Evolutionary conservation across 2,888 invertebrate genomes (phyloP).

Genomic region (Torymus texanus): DNA sequence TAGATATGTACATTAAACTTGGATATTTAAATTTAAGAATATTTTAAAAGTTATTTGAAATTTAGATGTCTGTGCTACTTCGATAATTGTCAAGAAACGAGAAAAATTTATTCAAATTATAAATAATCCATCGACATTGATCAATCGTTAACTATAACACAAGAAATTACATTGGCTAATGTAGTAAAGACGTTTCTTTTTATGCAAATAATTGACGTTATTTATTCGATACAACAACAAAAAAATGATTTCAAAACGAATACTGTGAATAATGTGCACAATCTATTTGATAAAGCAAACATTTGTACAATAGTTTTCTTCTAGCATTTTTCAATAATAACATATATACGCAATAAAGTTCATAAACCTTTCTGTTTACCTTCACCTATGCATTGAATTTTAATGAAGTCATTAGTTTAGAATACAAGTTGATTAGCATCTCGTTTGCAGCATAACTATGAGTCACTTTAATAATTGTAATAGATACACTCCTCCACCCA

Average conservation of each 20-base stretch:
- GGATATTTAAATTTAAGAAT: not conserved
- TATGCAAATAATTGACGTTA: too few species aligned
- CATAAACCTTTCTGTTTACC: slow-evolving; percentile 14
- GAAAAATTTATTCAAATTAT: slow-evolving; percentile 1
- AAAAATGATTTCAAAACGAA: not conserved
- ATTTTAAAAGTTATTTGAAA: not conserved
- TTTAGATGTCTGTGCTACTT: not conserved
- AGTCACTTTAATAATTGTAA: slow-evolving; percentile 21
- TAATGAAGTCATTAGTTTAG: slow-evolving; percentile 10
- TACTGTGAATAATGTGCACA: not conserved
- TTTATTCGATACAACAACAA: too few species aligned
- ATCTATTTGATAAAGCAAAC: not conserved
- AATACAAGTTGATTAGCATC: slow-evolving; percentile 22
- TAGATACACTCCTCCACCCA: not conserved
- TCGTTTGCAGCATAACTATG: not conserved
- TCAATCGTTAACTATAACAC: not conserved
- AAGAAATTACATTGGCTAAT: not conserved
- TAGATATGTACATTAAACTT: too few species aligned
- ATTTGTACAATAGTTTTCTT: not conserved
- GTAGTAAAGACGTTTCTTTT: too few species aligned
- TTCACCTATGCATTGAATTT: not conserved
- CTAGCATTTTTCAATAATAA: not conserved
- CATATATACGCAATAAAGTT: not conserved
- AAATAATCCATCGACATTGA: not conserved
- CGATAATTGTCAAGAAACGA: not conserved